phyloP scores from a whole-genome alignment of 2,888 invertebrate genomes.

The Meandrusa payeni region DNA sequence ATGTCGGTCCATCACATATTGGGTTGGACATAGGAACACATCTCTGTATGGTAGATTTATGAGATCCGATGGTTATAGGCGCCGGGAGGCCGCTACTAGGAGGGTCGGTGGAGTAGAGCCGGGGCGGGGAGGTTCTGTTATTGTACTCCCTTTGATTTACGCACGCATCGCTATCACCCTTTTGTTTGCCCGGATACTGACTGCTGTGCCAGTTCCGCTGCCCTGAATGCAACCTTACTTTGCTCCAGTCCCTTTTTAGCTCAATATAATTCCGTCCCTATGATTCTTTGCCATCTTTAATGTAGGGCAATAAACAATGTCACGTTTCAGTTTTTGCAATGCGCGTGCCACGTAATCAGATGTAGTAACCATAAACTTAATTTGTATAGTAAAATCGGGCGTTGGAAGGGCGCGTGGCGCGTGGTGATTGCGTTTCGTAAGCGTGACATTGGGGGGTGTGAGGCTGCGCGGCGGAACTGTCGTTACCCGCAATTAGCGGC shows the following conservation, averaged over 20 bases:
- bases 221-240: conserved; percentile 56
- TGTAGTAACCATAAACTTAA: conserved; percentile 15
- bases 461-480: conserved; percentile 36
- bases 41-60: conserved; percentile 76
- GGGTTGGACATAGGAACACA: conserved; percentile 57
- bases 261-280: conserved; percentile 1
- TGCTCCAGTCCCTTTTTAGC: conserved; percentile 28
- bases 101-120: conserved; percentile 50
- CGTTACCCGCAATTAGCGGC: conserved; percentile 76
- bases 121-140: conserved; percentile 68
- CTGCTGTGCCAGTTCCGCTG: conserved; percentile 71
- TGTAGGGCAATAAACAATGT: background rate
- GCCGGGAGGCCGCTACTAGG: conserved; percentile 54
- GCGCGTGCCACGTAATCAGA: conserved; percentile 7
- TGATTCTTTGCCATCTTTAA: background rate
- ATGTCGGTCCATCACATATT: conserved; percentile 40
- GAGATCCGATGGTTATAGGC: conserved; percentile 59
- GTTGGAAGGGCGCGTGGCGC: conserved; percentile 27
- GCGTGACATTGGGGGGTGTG: conserved; percentile 27
- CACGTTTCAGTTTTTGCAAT: conserved; percentile 34
- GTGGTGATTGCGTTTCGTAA: conserved; percentile 35
- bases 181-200: conserved; percentile 75
- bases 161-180: conserved; percentile 79
- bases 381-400: conserved; percentile 23
- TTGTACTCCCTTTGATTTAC: conserved; percentile 80